These are phyloP conservation scores for Takifugu rubripes DNA, from an alignment of 2,797 vertebrate species.

Conservation along the genomic window DNA sequence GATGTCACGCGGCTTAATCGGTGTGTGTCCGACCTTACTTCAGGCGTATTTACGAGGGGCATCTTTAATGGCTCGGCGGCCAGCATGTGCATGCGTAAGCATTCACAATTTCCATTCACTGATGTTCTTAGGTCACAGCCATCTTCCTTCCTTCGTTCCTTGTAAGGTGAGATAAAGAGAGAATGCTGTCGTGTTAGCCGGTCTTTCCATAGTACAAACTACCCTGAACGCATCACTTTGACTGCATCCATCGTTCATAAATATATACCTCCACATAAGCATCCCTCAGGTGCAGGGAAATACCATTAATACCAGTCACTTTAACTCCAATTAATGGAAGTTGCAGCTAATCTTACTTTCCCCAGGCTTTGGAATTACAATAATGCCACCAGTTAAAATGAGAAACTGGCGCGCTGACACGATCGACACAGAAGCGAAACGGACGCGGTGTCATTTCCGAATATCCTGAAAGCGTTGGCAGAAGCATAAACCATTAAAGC, in stretches of 20 bases:
- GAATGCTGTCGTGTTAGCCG: slow-evolving; percentile 9
- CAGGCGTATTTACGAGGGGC: slow-evolving; percentile 43
- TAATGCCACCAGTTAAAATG: slow-evolving; percentile 30
- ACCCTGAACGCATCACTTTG: slow-evolving; percentile 17
- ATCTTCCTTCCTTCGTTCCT: slow-evolving; percentile 4
- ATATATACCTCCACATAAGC: no score
- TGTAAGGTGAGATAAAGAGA: neutral
- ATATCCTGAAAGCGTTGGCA: slow-evolving; percentile 10
- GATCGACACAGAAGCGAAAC: slow-evolving; percentile 16
- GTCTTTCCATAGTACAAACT: slow-evolving; percentile 1
- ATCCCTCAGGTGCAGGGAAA: slow-evolving; percentile 10
- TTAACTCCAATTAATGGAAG: slow-evolving; percentile 39
- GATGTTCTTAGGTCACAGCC: slow-evolving; percentile 9
- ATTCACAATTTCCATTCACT: slow-evolving; percentile 11
- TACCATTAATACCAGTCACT: slow-evolving; percentile 23
- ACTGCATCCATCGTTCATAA: no score
- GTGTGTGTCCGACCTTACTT: slow-evolving; percentile 17
- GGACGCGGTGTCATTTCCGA: slow-evolving; percentile 5
- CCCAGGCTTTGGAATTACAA: slow-evolving; percentile 42
- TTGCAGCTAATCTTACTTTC: slow-evolving; percentile 36
- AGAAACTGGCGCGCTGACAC: slow-evolving; percentile 25
- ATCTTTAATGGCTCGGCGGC: slow-evolving; percentile 31
- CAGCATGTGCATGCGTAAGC: slow-evolving; percentile 2
- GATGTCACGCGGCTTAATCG: slow-evolving; percentile 25
- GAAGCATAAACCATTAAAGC: no score